phyloP scores from a whole-genome alignment of 2,888 invertebrate species.

The Caenorhabditis drosophilae region DNA sequence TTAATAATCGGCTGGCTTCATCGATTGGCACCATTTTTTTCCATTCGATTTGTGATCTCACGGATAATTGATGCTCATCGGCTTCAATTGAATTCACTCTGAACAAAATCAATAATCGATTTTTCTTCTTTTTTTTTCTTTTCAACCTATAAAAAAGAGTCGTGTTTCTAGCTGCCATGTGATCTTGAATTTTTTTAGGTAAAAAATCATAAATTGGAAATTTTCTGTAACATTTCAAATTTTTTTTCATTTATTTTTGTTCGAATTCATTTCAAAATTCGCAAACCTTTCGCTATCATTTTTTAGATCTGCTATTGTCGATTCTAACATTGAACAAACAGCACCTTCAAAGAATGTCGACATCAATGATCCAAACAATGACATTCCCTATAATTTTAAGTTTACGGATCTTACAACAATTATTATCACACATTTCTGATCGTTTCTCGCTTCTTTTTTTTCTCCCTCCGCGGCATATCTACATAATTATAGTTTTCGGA shows the following conservation, averaged over 20 bases:
- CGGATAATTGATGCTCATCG: slow-evolving; percentile 53
- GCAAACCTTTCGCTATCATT: slow-evolving; percentile 17
- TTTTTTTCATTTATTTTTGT: neutral
- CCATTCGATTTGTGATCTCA: slow-evolving; percentile 60
- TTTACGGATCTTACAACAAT: no score
- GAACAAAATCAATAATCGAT: no score
- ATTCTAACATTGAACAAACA: slow-evolving; percentile 23
- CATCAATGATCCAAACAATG: slow-evolving; percentile 25
- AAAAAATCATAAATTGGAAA: slow-evolving; percentile 55
- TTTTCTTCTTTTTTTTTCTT: no score
- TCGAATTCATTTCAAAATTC: neutral
- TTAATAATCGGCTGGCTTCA: slow-evolving; percentile 11
- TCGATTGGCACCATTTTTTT: slow-evolving; percentile 25
- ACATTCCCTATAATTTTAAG: slow-evolving; percentile 22
- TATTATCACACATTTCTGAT: no score
- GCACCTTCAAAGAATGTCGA: slow-evolving; percentile 27
- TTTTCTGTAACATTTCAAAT: slow-evolving; percentile 47
- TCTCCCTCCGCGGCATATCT: no score
- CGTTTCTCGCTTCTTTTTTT: no score
- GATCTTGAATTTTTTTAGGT: slow-evolving; percentile 57
- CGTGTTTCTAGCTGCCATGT: slow-evolving; percentile 46
- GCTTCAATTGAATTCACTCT: slow-evolving; percentile 47
- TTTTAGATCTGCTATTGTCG: slow-evolving; percentile 22
- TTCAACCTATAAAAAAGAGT: slow-evolving; percentile 43
- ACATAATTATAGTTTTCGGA: no score